Percentiles rank a stretch among this genome's conserved stretches.
Conservation (phyloP, 2,888 invertebrate genomes). For the Microplitis manilae region DNA sequence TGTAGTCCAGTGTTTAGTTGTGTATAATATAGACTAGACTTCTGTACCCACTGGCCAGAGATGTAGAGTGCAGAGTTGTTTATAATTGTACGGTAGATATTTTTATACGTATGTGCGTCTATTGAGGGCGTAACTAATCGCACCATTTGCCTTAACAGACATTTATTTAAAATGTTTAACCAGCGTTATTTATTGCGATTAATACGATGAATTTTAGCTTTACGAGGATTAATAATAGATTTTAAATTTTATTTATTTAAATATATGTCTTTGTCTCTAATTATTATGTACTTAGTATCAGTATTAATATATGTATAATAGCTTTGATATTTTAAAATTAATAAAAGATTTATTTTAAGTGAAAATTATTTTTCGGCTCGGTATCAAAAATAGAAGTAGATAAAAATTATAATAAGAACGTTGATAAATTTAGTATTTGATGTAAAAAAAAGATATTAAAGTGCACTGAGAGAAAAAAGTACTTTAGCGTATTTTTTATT, state of each 20-base stretch:
- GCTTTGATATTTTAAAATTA: no score
- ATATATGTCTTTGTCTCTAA: background rate
- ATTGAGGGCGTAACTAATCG: slow-evolving; percentile 23
- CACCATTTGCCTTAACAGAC: slow-evolving; percentile 22
- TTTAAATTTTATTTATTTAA: background rate
- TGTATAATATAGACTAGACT: background rate
- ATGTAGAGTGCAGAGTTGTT: background rate
- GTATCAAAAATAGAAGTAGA: no score
- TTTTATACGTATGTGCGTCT: slow-evolving; percentile 2
- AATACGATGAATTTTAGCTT: slow-evolving; percentile 9
- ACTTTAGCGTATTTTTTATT: no score
- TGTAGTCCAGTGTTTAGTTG: background rate
- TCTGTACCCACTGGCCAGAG: background rate
- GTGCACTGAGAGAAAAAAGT: no score
- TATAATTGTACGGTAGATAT: background rate
- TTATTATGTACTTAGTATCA: background rate
- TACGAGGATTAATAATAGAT: slow-evolving; percentile 5
- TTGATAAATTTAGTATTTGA: no score
- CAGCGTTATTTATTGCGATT: background rate
- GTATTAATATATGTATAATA: no score
- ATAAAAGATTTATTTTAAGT: no score
- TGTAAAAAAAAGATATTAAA: no score
- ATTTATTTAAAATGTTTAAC: slow-evolving; percentile 23
- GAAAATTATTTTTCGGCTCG: no score
- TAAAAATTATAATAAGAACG: no score